Base-by-base conservation (phyloP, 2,113 vertebrate species). In the Pagrus major region DNA sequence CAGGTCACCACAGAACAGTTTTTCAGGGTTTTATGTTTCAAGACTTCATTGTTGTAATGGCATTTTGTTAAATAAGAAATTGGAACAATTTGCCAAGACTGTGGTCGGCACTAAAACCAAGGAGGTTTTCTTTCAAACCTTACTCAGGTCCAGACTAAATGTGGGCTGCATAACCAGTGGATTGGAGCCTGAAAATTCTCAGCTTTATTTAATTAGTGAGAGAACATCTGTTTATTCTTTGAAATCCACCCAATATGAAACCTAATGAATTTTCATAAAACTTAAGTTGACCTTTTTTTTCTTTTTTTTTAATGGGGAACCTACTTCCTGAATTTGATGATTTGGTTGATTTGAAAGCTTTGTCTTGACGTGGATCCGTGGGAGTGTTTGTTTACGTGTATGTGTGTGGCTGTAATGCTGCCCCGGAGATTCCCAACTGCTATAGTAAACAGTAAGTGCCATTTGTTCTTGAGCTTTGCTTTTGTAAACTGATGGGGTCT, bases 391-490 rank as follows among this genome's bases (percentile, higher is more conserved):
- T 82, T 73, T 60, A 61, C 10, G n/a, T 85, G 51, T 72, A n/a
- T 83, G 51, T 76, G 54, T 68, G 71, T 79, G 54, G 71, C 84
- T 89, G 44, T 61, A 46, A 82, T 29, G 72, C 88, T 87, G 79
- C 81, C 83, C 37, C 0, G 21, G 70, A 85, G 84, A 80, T 77
- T 72, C 61, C 55, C 27, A 75, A 55, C 54, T 66, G 77, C 84
- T 86, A 37, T 74, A 81, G 64, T 54, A 76, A n/a, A 70, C 83
- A 81, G 71, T 69, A 88, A 90, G 86, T 90, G 93, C 88, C 92
- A 82, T 89, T 89, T 81, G 82, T 75, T 78, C 25, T 64, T 14
- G 1, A 87, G 82, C 84, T 88, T 92, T 86, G 85, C 78, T 84
- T 91, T 90, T 81, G 80, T 89, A 87, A 86, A 80, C 70, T 12